phyloP scores from a whole-genome alignment of 2,888 invertebrate species.

The Pollenia griseotomentosa region DNA sequence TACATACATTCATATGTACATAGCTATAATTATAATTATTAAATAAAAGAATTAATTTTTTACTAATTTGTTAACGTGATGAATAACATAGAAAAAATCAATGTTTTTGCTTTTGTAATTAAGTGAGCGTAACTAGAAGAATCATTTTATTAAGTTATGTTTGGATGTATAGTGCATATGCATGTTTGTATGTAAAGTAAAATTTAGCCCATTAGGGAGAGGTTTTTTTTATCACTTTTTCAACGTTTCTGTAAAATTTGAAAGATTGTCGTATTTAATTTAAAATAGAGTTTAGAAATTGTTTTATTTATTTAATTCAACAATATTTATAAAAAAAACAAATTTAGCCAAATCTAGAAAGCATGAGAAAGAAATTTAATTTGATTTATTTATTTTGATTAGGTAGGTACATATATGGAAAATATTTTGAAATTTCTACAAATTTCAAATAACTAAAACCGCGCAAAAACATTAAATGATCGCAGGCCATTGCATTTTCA shows the following conservation, averaged over 20 bases:
- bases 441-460: too few relatives aligned
- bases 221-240: background rate
- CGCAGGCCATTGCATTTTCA: too few relatives aligned
- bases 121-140: background rate
- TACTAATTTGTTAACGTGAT: background rate
- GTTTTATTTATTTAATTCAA: background rate
- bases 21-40: too few relatives aligned
- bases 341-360: too few relatives aligned
- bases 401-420: too few relatives aligned
- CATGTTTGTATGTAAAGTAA: background rate
- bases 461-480: too few relatives aligned
- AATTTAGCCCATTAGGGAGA: too few relatives aligned
- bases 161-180: background rate
- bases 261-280: background rate
- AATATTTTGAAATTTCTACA: too few relatives aligned
- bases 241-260: background rate
- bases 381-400: too few relatives aligned
- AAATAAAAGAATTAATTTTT: background rate
- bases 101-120: background rate
- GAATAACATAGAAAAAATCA: background rate
- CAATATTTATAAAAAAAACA: too few relatives aligned
- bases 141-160: background rate
- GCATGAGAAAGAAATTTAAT: too few relatives aligned
- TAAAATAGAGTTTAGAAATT: background rate
- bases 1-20: too few relatives aligned